Evolutionary conservation across 2,888 invertebrate species (phyloP).

Genomic region (Ectemnius continuus): DNA sequence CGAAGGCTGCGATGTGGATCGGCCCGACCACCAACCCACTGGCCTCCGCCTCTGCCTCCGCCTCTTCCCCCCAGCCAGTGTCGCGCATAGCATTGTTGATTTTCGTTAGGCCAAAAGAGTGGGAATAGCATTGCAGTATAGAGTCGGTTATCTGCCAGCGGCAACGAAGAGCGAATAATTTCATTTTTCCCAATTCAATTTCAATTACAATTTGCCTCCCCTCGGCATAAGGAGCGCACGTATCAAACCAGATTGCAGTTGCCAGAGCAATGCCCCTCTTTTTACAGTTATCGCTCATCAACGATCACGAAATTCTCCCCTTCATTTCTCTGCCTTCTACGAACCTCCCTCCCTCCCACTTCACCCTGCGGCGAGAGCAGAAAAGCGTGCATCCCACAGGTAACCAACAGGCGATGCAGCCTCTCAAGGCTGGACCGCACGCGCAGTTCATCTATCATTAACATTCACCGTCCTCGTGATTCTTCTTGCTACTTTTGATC

Average conservation of each 20-base stretch:
- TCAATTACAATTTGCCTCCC: neutral
- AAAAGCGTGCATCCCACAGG: neutral
- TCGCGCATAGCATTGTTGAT: conserved; percentile 1
- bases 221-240: neutral
- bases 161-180: neutral
- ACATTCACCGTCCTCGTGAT: neutral
- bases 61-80: neutral
- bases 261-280: neutral
- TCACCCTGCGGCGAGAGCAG: neutral
- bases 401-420: neutral
- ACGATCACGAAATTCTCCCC: conserved; percentile 11
- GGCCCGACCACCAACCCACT: neutral
- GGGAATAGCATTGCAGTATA: neutral
- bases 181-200: neutral
- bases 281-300: conserved; percentile 36
- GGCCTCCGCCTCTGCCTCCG: too few species aligned
- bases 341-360: conserved; percentile 11
- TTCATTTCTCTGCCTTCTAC: conserved; percentile 14
- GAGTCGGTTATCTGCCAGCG: neutral
- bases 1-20: conserved; percentile 14
- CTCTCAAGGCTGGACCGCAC: neutral
- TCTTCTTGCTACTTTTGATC: neutral
- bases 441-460: conserved; percentile 11
- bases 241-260: conserved; percentile 5
- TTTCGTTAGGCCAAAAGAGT: conserved; percentile 1